Evolutionary conservation across 2,888 invertebrate genomes (phyloP).

Genomic region (Nowickia ferox): DNA sequence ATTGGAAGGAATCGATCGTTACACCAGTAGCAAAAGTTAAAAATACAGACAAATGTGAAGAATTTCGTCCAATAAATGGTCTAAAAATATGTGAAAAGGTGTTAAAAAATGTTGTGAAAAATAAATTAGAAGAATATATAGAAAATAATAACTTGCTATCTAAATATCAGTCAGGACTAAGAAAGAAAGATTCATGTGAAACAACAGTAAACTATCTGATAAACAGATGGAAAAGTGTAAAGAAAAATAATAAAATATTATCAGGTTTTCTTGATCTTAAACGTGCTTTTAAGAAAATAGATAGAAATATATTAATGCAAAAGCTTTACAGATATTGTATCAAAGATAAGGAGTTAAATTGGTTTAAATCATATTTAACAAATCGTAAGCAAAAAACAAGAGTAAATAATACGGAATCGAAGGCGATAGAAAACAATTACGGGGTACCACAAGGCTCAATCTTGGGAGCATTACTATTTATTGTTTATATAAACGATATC

Average conservation of each 20-base stretch:
- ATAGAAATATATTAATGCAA: neutral
- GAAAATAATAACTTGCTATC: neutral
- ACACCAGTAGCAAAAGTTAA: neutral
- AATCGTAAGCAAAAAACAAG: too few species aligned
- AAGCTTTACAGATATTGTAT: neutral
- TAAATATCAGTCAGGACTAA: neutral
- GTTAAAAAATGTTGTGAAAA: neutral
- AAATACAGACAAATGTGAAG: neutral
- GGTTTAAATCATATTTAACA: neutral
- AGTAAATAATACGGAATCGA: too few species aligned
- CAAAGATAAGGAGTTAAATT: neutral
- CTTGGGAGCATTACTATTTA: too few species aligned
- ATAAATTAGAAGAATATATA: neutral
- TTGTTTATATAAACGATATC: too few species aligned
- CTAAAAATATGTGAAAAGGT: too few species aligned
- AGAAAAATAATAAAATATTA: neutral
- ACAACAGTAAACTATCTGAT: neutral
- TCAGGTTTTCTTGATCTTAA: neutral
- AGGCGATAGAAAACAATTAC: too few species aligned
- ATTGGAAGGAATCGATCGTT: too few species aligned
- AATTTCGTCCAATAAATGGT: neutral
- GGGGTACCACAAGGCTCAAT: too few species aligned
- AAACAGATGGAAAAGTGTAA: neutral
- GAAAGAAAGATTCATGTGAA: neutral
- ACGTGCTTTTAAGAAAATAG: neutral